These are phyloP conservation scores for Ammospiza nelsoni DNA, from an alignment of 2,113 vertebrate genomes.

Conservation along the genomic window DNA sequence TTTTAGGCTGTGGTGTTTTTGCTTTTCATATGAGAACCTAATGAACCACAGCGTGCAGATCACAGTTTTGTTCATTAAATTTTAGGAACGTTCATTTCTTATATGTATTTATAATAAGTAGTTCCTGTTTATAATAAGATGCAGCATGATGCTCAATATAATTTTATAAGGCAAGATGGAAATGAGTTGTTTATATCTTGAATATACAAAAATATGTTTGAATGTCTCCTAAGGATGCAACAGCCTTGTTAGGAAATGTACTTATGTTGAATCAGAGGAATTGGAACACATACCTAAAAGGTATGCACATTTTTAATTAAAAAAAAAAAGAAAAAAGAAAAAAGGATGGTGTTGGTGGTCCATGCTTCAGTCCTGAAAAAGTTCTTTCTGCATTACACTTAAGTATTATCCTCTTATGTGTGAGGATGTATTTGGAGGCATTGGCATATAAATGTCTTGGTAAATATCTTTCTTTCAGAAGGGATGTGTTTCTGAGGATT, in stretches of 20 bases:
- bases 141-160: background rate
- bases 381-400: background rate
- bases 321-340: background rate
- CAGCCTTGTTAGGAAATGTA: background rate
- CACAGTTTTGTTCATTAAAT: background rate
- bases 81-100: background rate
- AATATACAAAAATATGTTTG: background rate
- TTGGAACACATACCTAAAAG: background rate
- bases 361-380: background rate
- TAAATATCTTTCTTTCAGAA: background rate
- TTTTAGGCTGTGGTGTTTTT: background rate
- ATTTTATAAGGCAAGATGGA: background rate
- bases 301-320: background rate
- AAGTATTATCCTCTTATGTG: background rate
- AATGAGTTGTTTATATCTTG: background rate
- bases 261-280: background rate
- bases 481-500: background rate
- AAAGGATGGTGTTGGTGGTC: fast-evolving
- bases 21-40: background rate
- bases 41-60: background rate
- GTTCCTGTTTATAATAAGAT: background rate
- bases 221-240: background rate
- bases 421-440: background rate
- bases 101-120: background rate
- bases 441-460: background rate